Conservation (phyloP, 2,888 invertebrate species). For the Nomada goodeniana region DNA sequence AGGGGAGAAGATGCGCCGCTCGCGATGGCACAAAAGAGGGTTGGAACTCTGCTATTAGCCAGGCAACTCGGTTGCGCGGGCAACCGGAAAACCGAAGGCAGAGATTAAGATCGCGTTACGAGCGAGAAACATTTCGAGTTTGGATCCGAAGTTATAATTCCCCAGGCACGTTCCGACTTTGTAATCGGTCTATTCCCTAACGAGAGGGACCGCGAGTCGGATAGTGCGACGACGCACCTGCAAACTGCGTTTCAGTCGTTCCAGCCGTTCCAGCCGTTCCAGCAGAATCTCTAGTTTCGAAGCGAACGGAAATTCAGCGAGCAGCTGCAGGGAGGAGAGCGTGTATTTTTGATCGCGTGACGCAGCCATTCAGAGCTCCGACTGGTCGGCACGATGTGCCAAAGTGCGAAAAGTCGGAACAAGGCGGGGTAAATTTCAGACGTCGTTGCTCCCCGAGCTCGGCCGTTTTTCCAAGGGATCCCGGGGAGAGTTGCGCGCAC, state of each 20-base stretch:
- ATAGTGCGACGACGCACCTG: not conserved
- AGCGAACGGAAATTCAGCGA: not conserved
- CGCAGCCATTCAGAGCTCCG: too few relatives aligned
- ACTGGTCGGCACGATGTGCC: too few relatives aligned
- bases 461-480: too few relatives aligned
- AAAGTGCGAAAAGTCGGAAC: too few relatives aligned
- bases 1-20: not conserved
- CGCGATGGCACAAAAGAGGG: not conserved
- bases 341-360: too few relatives aligned
- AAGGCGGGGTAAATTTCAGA: too few relatives aligned
- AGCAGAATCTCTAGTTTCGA: not conserved
- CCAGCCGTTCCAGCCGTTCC: too few relatives aligned
- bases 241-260: too few relatives aligned
- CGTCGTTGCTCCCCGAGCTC: too few relatives aligned
- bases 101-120: constrained; percentile 34
- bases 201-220: not conserved
- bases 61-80: not conserved
- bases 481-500: too few relatives aligned
- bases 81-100: not conserved
- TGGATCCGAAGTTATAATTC: constrained; percentile 26
- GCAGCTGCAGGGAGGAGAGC: too few relatives aligned
- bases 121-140: not conserved
- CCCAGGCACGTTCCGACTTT: constrained; percentile 34
- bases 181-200: constrained; percentile 38
- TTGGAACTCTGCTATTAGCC: not conserved